A percentile compares a stretch with the other conserved stretches of the same genome.
These are phyloP conservation scores for Psittacula echo DNA, from an alignment of 2,797 vertebrate species.

Conservation along the genomic window DNA sequence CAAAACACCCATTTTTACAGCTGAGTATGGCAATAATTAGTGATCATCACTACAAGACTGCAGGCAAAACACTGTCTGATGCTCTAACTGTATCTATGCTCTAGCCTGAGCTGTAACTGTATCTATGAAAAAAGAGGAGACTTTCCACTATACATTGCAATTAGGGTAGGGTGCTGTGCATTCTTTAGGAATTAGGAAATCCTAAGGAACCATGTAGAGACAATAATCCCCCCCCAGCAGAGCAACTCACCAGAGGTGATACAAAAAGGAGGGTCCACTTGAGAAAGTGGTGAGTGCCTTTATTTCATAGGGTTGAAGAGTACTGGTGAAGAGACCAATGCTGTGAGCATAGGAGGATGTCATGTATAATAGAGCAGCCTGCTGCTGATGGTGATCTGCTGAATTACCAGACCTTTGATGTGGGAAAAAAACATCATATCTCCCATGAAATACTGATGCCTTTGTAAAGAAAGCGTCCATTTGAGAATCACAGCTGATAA, in stretches of 20 bases:
- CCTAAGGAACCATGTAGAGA: neutral
- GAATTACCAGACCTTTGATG: conserved; percentile 6
- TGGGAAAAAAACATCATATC: neutral
- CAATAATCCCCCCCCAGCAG: neutral
- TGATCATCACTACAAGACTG: neutral
- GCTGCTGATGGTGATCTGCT: conserved; percentile 1
- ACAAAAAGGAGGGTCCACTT: neutral
- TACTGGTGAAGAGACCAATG: neutral
- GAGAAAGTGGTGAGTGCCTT: neutral
- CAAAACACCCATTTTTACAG: conserved; percentile 2
- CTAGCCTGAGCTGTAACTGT: neutral
- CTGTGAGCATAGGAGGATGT: neutral
- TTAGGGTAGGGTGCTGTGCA: neutral
- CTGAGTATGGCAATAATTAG: neutral
- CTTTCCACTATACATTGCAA: neutral
- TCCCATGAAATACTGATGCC: neutral
- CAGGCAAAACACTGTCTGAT: neutral
- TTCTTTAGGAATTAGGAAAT: neutral
- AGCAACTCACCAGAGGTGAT: neutral
- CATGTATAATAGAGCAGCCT: neutral
- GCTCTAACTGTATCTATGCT: neutral
- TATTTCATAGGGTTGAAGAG: neutral
- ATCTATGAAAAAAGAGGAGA: neutral
- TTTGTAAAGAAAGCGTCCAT: neutral
- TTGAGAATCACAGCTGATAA: neutral